Evolutionary conservation across 2,113 vertebrate genomes (phyloP), one percentile per base, ranked within the genome.

Genomic region (Eleginops maclovinus): DNA sequence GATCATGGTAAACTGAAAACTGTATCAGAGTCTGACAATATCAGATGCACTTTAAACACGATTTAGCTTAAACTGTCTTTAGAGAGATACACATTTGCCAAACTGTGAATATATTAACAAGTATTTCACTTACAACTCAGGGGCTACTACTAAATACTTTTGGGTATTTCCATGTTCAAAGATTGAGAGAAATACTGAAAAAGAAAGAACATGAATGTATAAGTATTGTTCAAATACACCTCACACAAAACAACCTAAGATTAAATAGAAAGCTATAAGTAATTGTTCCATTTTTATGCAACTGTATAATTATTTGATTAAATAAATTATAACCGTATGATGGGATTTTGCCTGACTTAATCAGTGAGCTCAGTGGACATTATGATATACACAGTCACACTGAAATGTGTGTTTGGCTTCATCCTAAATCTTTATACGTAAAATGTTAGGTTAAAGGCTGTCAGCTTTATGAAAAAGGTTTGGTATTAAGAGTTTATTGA

Each of bases 61-160:
- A 9, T 53, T n/a, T n/a, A 79, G 44, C 36, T 40, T 21, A 16
- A 19, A 15, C 15, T 72, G 46, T 50, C 21, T 47, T 31, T 72
- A 63, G 47, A 64, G 12, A 64, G 44, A 46, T 56, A 51, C 19
- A 24, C 15, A 26, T 69, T 74, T 50, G 58, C 65, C 67, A 88
- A 73, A 83, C 16, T 76, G 61, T 61, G 24, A 59, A 74, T 46
- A 53, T 55, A 72, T 40, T 31, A 63, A 58, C 44, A 72, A 47
- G 3, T 15, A 24, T 81, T 50, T 59, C 12, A 68, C 16, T 47
- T 64, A 12, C 60, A 75, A 54, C 78, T 87, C 79, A 77, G 82
- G 78, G 54, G n/a, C n/a, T n/a, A n/a, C n/a, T n/a, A n/a, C n/a
- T n/a, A n/a, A n/a, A n/a, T n/a, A n/a, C 6, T 13, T 64, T 36